Evolutionary conservation across 2,888 invertebrate species (phyloP).

Genomic region (Chrysolina haemoptera): DNA sequence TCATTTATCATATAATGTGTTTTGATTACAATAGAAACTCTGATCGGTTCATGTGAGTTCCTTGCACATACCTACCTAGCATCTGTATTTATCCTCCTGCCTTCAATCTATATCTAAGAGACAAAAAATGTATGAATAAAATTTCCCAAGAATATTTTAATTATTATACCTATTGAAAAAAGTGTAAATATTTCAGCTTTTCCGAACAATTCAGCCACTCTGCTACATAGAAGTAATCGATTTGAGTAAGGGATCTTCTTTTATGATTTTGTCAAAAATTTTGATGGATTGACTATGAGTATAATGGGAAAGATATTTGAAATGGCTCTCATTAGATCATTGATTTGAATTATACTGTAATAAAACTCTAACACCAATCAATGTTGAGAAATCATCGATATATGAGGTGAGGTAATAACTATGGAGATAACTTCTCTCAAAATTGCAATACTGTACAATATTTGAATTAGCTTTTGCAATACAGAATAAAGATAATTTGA

Average conservation of each 20-base stretch:
- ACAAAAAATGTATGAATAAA: conserved; percentile 45
- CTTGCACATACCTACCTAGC: conserved; percentile 48
- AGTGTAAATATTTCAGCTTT: conserved; percentile 44
- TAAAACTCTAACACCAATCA: neutral
- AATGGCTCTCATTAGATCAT: neutral
- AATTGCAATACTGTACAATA: conserved; percentile 56
- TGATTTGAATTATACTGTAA: neutral
- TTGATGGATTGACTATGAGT: neutral
- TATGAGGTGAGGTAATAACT: conserved; percentile 29
- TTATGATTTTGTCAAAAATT: too few species aligned
- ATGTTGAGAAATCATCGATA: conserved; percentile 28
- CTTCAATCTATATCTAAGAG: conserved; percentile 43
- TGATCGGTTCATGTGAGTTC: conserved; percentile 45
- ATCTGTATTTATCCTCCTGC: conserved; percentile 49
- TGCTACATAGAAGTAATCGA: neutral
- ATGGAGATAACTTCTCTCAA: conserved; percentile 31
- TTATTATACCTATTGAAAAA: conserved; percentile 38
- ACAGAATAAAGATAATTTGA: conserved; percentile 53
- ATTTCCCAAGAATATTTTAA: conserved; percentile 45
- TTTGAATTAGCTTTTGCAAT: conserved; percentile 58
- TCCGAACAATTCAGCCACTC: conserved; percentile 39
- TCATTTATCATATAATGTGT: too few species aligned
- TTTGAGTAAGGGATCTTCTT: conserved; percentile 29
- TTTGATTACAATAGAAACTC: neutral
- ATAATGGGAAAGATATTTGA: neutral